Evolutionary conservation across 2,113 vertebrate genomes (phyloP), one percentile per base, ranked within the genome.

Genomic region (Nyctereutes procyonoides): DNA sequence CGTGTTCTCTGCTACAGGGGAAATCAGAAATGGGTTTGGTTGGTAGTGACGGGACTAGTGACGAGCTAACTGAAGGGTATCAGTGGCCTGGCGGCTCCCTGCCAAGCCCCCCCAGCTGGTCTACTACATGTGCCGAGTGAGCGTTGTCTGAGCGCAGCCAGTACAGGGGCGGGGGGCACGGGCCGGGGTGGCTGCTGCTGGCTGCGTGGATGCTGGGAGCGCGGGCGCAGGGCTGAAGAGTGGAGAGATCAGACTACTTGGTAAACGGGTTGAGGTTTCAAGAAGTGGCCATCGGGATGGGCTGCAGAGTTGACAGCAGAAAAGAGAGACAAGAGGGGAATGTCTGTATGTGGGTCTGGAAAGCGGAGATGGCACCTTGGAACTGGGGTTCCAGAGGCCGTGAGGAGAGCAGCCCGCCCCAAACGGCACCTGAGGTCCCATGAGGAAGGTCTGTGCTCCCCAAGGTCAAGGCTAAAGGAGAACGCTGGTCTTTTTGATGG

Each of bases 221-320:
- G 3, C 96, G 91, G 95, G 58, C 96, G 93, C 86, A 80, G 55
- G 67, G 56, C 24, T 92, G 79, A 53, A 90, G 95, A 85, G 67
- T 15, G 43, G 56, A 86, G 97, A 93, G 96, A 93, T 97, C 97
- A 97, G 95, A 96, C 87, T 96, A 55, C 62, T 87, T 96, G 97
- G 96, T 95, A 96, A 95, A 98, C 5, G 0, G 65, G 93, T 60
- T 86, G 96, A 97, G 92, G 96, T 92, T 69, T 82, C 86, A 53
- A 96, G 79, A 89, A 93, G 93, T 91, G 86, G 88, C 95, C 88
- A 48, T 91, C 62, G 92, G 79, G 74, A 69, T 28, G 2, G 1
- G 82, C 82, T 80, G 0, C 3, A 80, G 56, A 76, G 95, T 71
- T 84, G 79, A 87, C 84, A 86, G 62, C 92, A 81, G 82, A 53